phyloP scores from a whole-genome alignment of 2,888 invertebrate species.

The Mamestra brassicae region DNA sequence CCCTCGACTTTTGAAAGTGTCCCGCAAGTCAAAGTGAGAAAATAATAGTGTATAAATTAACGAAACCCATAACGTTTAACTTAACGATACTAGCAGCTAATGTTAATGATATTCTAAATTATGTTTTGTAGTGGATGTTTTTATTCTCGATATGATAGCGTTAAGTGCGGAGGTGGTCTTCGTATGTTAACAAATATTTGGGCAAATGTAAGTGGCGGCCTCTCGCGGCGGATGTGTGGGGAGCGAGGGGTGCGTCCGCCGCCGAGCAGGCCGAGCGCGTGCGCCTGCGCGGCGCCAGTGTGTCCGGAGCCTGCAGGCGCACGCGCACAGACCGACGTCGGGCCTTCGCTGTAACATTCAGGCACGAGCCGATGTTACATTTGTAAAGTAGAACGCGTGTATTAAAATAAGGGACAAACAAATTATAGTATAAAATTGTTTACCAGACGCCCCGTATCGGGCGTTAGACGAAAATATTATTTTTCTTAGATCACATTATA shows the following conservation, averaged over 20 bases:
- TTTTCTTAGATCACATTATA: constrained; percentile 91
- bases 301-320: background rate
- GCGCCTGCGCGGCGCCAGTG: constrained; percentile 6
- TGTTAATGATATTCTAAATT: constrained; percentile 83
- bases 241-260: background rate
- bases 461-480: constrained; percentile 90
- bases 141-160: constrained; percentile 78
- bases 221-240: constrained; percentile 30
- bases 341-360: constrained; percentile 74
- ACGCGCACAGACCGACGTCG: constrained; percentile 63
- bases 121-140: constrained; percentile 87
- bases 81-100: constrained; percentile 68
- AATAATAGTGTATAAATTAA: constrained; percentile 75
- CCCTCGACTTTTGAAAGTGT: constrained; percentile 74
- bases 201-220: constrained; percentile 61
- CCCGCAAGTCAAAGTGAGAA: constrained; percentile 79
- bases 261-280: constrained; percentile 15
- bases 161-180: constrained; percentile 69
- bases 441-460: constrained; percentile 84
- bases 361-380: constrained; percentile 73
- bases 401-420: constrained; percentile 86
- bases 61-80: constrained; percentile 70
- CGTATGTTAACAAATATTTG: constrained; percentile 66
- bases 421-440: constrained; percentile 90
- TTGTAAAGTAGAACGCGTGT: constrained; percentile 84